phyloP scores from a whole-genome alignment of 2,113 vertebrate genomes.

The Aspiorhynchus laticeps region DNA sequence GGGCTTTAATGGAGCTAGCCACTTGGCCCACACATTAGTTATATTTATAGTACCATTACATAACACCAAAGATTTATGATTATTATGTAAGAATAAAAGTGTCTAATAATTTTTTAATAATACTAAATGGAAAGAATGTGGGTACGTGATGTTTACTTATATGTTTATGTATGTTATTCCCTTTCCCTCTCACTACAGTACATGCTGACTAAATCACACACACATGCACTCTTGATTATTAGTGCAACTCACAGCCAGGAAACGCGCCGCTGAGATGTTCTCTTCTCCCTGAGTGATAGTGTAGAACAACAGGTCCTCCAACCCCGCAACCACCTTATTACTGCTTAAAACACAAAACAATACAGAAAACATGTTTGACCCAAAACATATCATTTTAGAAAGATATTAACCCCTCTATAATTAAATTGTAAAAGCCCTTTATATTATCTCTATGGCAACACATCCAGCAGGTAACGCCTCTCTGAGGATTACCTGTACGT shows the following conservation, averaged over 20 bases:
- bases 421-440: background rate
- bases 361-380: background rate
- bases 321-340: constrained; percentile 71
- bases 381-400: background rate
- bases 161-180: background rate
- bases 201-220: background rate
- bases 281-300: constrained; percentile 86
- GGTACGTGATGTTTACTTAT: background rate
- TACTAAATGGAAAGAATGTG: background rate
- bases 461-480: background rate
- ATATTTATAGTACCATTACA: constrained; percentile 16
- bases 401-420: background rate
- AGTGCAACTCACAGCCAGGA: constrained; percentile 79
- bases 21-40: background rate
- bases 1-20: background rate
- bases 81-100: background rate
- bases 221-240: background rate
- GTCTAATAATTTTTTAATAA: background rate
- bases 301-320: constrained; percentile 87
- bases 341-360: constrained; percentile 64
- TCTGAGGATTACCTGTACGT: constrained; percentile 65
- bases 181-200: background rate
- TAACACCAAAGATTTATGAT: background rate
- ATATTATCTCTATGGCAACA: background rate
- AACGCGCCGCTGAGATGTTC: constrained; percentile 80